Percentiles rank a stretch among this genome's conserved stretches.
Conservation (phyloP, 2,888 invertebrate species). For the Apoda limacodes region DNA sequence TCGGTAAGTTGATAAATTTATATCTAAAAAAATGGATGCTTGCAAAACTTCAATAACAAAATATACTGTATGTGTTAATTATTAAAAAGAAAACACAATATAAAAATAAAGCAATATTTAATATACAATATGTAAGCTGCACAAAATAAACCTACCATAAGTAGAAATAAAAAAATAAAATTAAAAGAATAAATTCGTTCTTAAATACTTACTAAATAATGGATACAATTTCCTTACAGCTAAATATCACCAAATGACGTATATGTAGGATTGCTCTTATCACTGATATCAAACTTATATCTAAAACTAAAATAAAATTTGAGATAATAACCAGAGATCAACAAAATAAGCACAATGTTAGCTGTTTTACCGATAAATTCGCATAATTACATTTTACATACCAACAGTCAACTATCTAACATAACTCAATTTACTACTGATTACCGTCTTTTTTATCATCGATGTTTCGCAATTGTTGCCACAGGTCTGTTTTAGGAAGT, state of each 20-base stretch:
- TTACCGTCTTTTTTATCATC: constrained; percentile 50
- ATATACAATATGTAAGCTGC: constrained; percentile 40
- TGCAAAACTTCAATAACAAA: too few species aligned
- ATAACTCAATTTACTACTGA: too few species aligned
- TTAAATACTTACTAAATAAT: constrained; percentile 36
- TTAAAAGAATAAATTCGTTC: constrained; percentile 32
- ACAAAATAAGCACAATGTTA: constrained; percentile 33
- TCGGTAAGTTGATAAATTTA: too few species aligned
- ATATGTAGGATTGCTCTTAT: constrained; percentile 55
- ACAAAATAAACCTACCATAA: constrained; percentile 40
- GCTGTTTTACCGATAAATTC: too few species aligned
- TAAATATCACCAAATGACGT: constrained; percentile 67
- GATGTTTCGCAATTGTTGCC: constrained; percentile 39
- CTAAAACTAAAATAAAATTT: constrained; percentile 37
- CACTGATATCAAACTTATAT: constrained; percentile 40
- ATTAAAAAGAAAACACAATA: constrained; percentile 16
- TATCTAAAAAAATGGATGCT: too few species aligned
- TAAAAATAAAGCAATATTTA: constrained; percentile 42
- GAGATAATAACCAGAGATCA: constrained; percentile 37
- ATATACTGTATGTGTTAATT: too few species aligned
- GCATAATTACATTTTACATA: too few species aligned
- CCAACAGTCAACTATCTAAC: too few species aligned
- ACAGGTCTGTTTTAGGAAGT: constrained; percentile 54
- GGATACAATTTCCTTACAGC: constrained; percentile 42
- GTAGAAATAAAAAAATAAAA: constrained; percentile 42